Conservation (phyloP, 2,113 vertebrate species). For the Furnarius figulus region DNA sequence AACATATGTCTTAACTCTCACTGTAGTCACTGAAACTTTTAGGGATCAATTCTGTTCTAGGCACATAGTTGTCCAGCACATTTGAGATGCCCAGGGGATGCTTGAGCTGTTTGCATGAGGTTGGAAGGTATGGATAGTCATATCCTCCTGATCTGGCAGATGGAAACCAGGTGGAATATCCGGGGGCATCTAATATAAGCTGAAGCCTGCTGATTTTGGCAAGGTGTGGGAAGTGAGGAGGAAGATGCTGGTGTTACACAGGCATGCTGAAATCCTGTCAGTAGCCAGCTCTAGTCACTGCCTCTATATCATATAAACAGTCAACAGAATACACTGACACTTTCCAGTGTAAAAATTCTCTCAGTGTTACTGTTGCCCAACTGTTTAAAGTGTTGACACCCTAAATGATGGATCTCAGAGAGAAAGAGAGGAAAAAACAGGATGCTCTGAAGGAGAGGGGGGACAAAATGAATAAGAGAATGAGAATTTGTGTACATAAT, state of each 20-base stretch:
- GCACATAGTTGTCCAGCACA: rapidly evolving
- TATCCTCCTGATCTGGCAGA: background rate
- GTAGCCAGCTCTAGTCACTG: background rate
- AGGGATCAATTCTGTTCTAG: background rate
- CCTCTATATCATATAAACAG: background rate
- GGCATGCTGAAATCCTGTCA: conserved; percentile 12
- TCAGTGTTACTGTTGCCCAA: conserved; percentile 5
- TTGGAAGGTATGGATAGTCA: background rate
- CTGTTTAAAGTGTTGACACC: conserved; percentile 5
- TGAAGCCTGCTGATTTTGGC: background rate
- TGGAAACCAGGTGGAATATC: background rate
- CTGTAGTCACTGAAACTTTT: background rate
- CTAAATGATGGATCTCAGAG: background rate
- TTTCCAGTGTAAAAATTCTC: conserved; percentile 6
- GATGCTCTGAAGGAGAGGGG: background rate
- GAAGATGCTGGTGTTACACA: conserved; percentile 24
- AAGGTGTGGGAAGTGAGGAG: background rate
- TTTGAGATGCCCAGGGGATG: background rate
- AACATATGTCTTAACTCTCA: background rate
- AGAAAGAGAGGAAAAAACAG: background rate
- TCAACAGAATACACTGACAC: conserved; percentile 14
- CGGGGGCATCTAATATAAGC: background rate
- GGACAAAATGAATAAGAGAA: background rate
- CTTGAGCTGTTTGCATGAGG: background rate
- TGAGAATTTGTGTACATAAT: background rate